Percentiles rank a stretch among this genome's conserved stretches.
phyloP scores from a whole-genome alignment of 2,113 vertebrate genomes.

The Taxidea taxus region DNA sequence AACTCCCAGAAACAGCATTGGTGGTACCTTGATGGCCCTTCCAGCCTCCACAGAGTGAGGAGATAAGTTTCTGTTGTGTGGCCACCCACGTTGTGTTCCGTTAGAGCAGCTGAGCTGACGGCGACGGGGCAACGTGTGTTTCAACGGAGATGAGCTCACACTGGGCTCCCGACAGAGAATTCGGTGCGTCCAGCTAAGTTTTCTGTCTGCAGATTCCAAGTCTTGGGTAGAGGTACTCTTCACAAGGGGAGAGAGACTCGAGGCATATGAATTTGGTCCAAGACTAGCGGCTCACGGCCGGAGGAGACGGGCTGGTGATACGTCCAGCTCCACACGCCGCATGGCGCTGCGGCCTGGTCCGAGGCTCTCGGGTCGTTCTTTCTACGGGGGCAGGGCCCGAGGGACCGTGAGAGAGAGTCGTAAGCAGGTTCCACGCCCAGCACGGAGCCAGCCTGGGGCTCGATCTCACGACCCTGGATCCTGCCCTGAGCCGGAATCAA shows the following conservation, averaged over 20 bases:
- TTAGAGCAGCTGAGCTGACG: neutral
- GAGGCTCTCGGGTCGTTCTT: neutral
- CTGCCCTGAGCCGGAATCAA: neutral
- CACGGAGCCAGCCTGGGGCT: neutral
- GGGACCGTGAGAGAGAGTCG: neutral
- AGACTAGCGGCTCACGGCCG: neutral
- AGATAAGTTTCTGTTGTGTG: neutral
- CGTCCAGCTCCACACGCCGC: neutral
- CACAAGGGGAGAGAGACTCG: neutral
- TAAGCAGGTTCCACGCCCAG: neutral
- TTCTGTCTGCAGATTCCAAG: neutral
- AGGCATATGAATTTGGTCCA: neutral
- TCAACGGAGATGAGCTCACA: neutral
- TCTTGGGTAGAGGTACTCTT: neutral
- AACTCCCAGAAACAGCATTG: neutral
- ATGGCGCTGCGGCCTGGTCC: neutral
- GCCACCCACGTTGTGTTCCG: neutral
- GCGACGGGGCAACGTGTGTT: neutral
- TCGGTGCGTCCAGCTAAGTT: neutral
- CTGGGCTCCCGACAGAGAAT: neutral
- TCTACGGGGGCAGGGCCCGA: neutral
- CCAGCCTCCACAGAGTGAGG: neutral
- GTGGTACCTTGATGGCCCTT: neutral
- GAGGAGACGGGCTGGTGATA: neutral
- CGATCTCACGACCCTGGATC: neutral